Conservation (phyloP, 1,140 invertebrate species). For the Drosophila nannoptera region DNA sequence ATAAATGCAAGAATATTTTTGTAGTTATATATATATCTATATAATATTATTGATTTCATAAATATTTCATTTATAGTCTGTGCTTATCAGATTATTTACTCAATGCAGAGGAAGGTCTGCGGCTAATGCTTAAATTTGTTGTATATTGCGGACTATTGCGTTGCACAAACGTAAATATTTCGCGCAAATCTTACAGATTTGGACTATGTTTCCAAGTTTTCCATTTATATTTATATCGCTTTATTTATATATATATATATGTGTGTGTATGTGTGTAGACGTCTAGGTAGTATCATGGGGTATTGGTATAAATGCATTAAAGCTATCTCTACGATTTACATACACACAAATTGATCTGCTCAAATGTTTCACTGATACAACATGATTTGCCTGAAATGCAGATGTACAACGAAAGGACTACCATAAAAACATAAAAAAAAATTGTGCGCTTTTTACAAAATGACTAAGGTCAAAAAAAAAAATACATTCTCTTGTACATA, state of each 20-base stretch:
- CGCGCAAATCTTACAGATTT: conserved; percentile 72
- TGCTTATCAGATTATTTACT: conserved; percentile 30
- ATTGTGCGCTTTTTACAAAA: conserved; percentile 49
- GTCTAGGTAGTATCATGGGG: background rate
- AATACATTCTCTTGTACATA: too few relatives aligned
- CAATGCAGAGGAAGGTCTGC: conserved; percentile 37
- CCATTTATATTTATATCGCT: too few relatives aligned
- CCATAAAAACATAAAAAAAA: background rate
- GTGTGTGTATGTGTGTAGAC: conserved; percentile 5
- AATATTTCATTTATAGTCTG: conserved; percentile 41
- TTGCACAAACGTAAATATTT: conserved; percentile 40
- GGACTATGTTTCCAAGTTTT: conserved; percentile 34
- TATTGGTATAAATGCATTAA: conserved; percentile 19
- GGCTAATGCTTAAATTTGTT: conserved; percentile 50
- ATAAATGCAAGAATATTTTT: too few relatives aligned
- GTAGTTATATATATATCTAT: conserved; percentile 23
- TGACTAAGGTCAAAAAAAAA: conserved; percentile 29
- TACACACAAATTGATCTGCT: conserved; percentile 29
- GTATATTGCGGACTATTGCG: conserved; percentile 66
- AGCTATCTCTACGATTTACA: conserved; percentile 48
- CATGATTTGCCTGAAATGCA: conserved; percentile 33
- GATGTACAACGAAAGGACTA: conserved; percentile 59
- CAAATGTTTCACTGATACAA: conserved; percentile 70
- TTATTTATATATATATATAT: conserved; percentile 16
- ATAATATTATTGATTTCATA: conserved; percentile 36